phyloP scores from a whole-genome alignment of 2,113 vertebrate species.

The Speoplatyrhinus poulsoni region DNA sequence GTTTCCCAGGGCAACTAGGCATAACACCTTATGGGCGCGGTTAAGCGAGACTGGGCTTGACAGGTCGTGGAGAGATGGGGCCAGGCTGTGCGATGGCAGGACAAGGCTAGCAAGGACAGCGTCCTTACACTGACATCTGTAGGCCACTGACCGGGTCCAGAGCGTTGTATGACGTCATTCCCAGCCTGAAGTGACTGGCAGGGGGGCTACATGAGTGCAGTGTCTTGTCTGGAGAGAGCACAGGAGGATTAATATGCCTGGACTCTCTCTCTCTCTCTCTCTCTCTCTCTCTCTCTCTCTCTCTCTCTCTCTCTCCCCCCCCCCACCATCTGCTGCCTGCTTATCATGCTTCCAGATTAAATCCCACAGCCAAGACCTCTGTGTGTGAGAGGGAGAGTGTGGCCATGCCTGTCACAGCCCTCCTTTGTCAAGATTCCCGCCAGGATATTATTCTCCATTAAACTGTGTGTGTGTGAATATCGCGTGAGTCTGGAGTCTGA shows the following conservation, averaged over 20 bases:
- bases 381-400: constrained; percentile 21
- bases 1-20: neutral
- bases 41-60: constrained; percentile 28
- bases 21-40: neutral
- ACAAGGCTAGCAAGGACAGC: constrained; percentile 2
- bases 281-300: neutral
- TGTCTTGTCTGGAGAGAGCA: constrained; percentile 34
- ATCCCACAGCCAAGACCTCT: constrained; percentile 55
- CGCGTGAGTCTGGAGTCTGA: constrained; percentile 35
- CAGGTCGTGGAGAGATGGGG: constrained; percentile 18
- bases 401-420: constrained; percentile 25
- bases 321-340: constrained; percentile 73
- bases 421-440: constrained; percentile 33
- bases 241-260: constrained; percentile 69
- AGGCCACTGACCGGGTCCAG: constrained; percentile 17
- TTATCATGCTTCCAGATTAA: constrained; percentile 66
- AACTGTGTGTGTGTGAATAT: constrained; percentile 11
- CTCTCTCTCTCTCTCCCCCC: constrained; percentile 46
- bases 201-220: constrained; percentile 53
- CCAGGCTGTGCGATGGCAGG: constrained; percentile 3
- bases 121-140: constrained; percentile 38
- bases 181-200: constrained; percentile 36
- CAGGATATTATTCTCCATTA: constrained; percentile 23
- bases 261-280: neutral
- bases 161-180: constrained; percentile 48